Evolutionary conservation across 2,113 vertebrate genomes (phyloP).

Genomic region (Xyrauchen texanus): DNA sequence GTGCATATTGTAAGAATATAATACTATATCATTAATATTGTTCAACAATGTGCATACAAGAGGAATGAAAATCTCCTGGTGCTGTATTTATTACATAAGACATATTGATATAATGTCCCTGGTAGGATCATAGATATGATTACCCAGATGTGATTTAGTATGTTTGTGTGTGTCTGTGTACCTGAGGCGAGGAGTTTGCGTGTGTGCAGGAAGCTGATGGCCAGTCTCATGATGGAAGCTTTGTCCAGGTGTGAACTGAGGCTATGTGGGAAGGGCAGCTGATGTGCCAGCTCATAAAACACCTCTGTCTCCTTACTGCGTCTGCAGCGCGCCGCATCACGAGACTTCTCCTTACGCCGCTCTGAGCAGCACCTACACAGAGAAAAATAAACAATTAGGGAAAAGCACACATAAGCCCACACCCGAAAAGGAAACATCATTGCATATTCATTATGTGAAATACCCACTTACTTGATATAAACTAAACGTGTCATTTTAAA

Average conservation of each 20-base stretch:
- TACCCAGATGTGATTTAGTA: background rate
- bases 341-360: constrained; percentile 95
- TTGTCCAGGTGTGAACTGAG: constrained; percentile 96
- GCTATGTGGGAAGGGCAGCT: constrained; percentile 89
- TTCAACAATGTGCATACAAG: background rate
- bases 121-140: background rate
- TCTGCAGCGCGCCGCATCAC: constrained; percentile 90
- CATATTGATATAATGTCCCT: background rate
- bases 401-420: background rate
- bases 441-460: too few species aligned
- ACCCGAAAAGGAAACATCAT: too few species aligned
- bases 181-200: constrained; percentile 86
- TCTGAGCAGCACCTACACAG: constrained; percentile 88
- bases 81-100: background rate
- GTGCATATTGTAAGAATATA: too few species aligned
- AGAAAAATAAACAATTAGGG: background rate
- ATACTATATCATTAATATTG: too few species aligned
- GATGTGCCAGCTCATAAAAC: constrained; percentile 93
- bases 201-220: constrained; percentile 95
- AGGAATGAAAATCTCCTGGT: background rate
- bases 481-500: too few species aligned
- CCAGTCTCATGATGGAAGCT: constrained; percentile 98
- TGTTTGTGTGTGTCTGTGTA: constrained; percentile 50
- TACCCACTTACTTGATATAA: too few species aligned
- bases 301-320: constrained; percentile 98